phyloP scores from a whole-genome alignment of 2,797 vertebrate genomes.

The Anomalospiza imberbis region DNA sequence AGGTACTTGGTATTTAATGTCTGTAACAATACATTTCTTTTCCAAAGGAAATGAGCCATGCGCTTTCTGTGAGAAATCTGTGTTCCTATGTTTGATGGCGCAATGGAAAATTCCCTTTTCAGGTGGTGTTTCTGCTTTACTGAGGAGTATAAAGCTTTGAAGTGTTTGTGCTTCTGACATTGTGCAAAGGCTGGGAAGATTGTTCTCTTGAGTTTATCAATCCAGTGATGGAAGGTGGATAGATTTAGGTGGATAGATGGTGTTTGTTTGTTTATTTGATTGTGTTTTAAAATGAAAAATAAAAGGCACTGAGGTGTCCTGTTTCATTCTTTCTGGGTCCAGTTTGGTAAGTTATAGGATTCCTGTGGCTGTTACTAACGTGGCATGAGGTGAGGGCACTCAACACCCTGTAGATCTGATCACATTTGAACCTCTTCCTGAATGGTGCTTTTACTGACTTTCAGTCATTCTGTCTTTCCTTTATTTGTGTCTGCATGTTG shows the following conservation, averaged over 20 bases:
- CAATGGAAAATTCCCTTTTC: not conserved
- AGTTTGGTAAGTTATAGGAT: not conserved
- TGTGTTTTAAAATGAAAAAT: not conserved
- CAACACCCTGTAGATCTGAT: not conserved
- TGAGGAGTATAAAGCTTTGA: not conserved
- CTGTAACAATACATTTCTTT: not conserved
- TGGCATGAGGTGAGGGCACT: not conserved
- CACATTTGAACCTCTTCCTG: not conserved
- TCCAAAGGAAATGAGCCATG: not conserved
- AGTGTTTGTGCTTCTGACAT: not conserved
- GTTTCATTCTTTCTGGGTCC: not conserved
- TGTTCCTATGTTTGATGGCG: not conserved
- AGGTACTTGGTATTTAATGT: conserved; percentile 2
- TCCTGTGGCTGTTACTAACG: not conserved
- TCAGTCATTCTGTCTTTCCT: not conserved
- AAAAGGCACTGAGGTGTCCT: not conserved
- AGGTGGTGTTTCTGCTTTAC: not conserved
- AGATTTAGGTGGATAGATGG: not conserved
- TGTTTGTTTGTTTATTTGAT: not conserved
- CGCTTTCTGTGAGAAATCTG: not conserved
- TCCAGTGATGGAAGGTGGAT: not conserved
- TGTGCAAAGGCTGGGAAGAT: not conserved
- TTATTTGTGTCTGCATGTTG: not conserved
- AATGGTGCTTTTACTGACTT: not conserved
- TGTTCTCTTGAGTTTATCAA: not conserved